phyloP scores from a whole-genome alignment of 2,888 invertebrate species.

The Pristionchus maxplancki region DNA sequence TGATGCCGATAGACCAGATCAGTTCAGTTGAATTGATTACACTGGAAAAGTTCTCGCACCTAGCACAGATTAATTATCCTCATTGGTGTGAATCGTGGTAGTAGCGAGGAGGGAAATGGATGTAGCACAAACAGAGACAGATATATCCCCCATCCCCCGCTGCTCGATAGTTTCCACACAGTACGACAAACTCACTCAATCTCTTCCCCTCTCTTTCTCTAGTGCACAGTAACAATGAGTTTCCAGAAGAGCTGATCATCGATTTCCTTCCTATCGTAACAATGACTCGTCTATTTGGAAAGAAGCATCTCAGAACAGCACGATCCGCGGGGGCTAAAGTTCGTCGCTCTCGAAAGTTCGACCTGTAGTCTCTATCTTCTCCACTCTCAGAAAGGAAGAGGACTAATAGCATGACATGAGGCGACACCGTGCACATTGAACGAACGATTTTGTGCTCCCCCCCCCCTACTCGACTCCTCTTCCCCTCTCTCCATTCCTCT shows the following conservation, averaged over 20 bases:
- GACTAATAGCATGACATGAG: constrained; percentile 41
- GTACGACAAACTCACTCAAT: constrained; percentile 33
- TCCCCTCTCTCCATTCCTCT: neutral
- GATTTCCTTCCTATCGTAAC: neutral
- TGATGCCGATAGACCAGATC: neutral
- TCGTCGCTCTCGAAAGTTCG: neutral
- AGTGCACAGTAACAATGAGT: constrained; percentile 1
- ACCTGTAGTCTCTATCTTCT: constrained; percentile 19
- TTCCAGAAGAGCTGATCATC: neutral
- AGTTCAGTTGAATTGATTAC: neutral
- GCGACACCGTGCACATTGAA: constrained; percentile 36
- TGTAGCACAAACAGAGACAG: constrained; percentile 43
- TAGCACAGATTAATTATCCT: constrained; percentile 9
- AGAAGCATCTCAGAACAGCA: neutral
- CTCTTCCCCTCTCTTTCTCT: neutral
- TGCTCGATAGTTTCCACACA: constrained; percentile 16
- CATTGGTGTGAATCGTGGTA: constrained; percentile 15
- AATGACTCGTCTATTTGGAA: neutral
- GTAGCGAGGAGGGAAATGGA: neutral
- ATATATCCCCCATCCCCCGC: neutral
- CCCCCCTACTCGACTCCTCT: neutral
- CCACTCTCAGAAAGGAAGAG: constrained; percentile 23
- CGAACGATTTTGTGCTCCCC: constrained; percentile 31
- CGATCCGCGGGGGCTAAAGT: neutral
- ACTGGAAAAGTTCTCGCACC: neutral